phyloP scores from a whole-genome alignment of 2,888 invertebrate species.

The Sinopyrophorus schimmeli region DNA sequence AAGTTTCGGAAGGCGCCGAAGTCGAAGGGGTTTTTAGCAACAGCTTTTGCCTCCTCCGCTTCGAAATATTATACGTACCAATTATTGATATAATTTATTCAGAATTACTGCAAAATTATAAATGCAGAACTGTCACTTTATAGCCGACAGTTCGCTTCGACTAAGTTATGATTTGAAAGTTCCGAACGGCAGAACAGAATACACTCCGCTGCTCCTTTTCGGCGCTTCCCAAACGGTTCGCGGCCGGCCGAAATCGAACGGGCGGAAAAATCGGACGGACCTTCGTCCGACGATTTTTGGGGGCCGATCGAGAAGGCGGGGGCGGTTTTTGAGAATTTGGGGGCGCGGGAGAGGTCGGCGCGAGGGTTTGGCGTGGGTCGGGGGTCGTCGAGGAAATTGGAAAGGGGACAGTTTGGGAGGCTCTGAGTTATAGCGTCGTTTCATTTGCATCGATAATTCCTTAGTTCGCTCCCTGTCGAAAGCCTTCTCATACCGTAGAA shows the following conservation, averaged over 20 bases:
- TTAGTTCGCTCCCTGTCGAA: slow-evolving; percentile 36
- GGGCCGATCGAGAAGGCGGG: no score
- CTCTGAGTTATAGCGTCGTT: slow-evolving; percentile 32
- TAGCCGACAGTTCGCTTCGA: slow-evolving; percentile 35
- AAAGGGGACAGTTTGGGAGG: slow-evolving; percentile 20
- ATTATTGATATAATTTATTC: slow-evolving; percentile 38
- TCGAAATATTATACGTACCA: slow-evolving; percentile 28
- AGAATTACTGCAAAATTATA: slow-evolving; percentile 37
- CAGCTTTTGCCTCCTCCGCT: slow-evolving; percentile 3
- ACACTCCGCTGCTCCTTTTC: slow-evolving; percentile 24
- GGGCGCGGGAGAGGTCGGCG: no score
- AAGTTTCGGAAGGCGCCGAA: no score
- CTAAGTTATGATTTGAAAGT: slow-evolving; percentile 36
- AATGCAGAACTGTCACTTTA: slow-evolving; percentile 38
- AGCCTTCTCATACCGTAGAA: slow-evolving; percentile 32
- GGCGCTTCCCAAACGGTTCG: slow-evolving; percentile 26
- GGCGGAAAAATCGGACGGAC: no score
- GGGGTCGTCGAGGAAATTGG: background rate
- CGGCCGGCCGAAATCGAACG: no score
- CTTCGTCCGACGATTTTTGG: no score
- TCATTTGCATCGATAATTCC: slow-evolving; percentile 41
- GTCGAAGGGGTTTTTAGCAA: no score
- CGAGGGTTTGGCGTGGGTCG: background rate
- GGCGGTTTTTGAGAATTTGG: no score
- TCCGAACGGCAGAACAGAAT: slow-evolving; percentile 31